Evolutionary conservation across 2,797 vertebrate species (phyloP), one percentile per base, ranked within the genome.

Genomic region (Euphonia xanthogaster): DNA sequence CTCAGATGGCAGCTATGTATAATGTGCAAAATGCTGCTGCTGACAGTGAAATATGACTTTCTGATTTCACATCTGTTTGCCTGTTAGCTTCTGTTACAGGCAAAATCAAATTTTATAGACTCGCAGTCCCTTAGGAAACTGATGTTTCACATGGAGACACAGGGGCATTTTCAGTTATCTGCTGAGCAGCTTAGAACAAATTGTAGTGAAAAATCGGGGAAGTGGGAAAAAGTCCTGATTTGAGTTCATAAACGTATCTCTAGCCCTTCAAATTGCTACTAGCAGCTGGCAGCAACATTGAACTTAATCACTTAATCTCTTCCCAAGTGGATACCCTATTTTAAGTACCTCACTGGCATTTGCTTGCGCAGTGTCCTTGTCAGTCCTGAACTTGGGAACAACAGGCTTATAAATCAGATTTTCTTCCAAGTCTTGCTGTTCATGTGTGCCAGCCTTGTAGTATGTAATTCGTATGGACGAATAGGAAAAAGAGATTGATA

Each of bases 221-320:
- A 65, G 60, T 72, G 90, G 85, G 93, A 95, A 86, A 65, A 88
- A 86, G 66, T 72, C 60, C 31, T 66, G 47, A 28, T 72, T 63
- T 73, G 47, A 73, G 73, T 94, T 92, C 25, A 60, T 91, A 65
- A 92, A 85, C 17, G 1, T 86, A 58, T 85, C 55, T 79, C 27
- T 50, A 55, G 31, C 30, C 47, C 58, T 94, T 93, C 74, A 71
- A 79, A 91, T 76, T 63, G 53, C 74, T 90, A 5, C 60, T 94
- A 77, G 92, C 97, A 96, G 81, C 94, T 96, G 91, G 92, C 93
- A 93, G 48, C 31, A 73, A 17, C 62, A 67, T 55, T 65, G 57
- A n/a, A 42, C 30, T 88, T 96, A 92, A 93, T 96, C 86, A 86
- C 86, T 94, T 96, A 90, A 95, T 95, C 95, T 95, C 88, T 74